phyloP scores from a whole-genome alignment of 2,797 vertebrate species.

The Acrossocheilus wenchowensis region DNA sequence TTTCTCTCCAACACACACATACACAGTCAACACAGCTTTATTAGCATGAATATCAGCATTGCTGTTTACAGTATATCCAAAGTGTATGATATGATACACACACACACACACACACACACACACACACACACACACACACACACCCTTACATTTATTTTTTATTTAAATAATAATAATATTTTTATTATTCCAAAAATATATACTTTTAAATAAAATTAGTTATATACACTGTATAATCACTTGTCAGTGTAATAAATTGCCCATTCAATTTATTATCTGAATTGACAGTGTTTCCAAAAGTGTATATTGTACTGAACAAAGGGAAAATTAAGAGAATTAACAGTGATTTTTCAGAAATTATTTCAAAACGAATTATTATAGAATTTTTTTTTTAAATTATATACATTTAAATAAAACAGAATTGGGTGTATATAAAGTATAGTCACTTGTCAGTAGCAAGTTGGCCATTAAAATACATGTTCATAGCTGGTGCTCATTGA shows the following conservation, averaged over 20 bases:
- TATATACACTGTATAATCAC: not conserved
- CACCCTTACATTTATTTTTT: no score
- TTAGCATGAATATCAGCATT: not conserved
- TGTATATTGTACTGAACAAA: no score
- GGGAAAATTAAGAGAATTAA: no score
- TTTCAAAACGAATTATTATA: not conserved
- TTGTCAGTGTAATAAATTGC: not conserved
- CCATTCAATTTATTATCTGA: not conserved
- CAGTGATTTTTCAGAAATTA: no score
- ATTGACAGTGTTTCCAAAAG: no score
- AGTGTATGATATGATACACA: not conserved
- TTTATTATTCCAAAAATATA: not conserved
- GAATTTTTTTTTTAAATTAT: no score
- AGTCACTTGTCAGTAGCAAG: not conserved
- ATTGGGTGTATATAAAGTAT: not conserved
- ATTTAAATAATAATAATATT: no score
- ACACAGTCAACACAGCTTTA: not conserved
- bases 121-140: no score
- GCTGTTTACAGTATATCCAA: not conserved
- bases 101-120: no score
- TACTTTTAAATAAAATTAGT: not conserved
- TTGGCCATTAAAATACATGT: not conserved
- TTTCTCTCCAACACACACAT: constrained; percentile 33
- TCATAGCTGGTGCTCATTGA: not conserved
- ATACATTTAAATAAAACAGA: not conserved